Evolutionary conservation across 1,140 invertebrate genomes (phyloP).

Genomic region (Varroa destructor): DNA sequence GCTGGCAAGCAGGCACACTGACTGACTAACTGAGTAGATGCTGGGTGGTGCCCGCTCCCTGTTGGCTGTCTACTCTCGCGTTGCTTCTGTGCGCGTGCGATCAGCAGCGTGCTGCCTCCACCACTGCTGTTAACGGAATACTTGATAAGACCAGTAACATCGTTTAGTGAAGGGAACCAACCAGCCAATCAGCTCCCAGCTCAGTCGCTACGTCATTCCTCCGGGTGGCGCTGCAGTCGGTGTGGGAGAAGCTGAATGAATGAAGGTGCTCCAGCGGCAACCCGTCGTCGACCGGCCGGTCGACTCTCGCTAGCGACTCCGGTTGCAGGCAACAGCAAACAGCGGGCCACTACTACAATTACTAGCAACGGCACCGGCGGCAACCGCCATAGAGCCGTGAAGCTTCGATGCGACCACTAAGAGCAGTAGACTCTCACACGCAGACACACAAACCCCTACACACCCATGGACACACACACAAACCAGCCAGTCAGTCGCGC

Average conservation of each 20-base stretch:
- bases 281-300: too few species aligned
- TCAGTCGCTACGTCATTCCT: constrained; percentile 8
- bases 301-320: too few species aligned
- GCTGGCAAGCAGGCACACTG: not conserved
- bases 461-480: too few species aligned
- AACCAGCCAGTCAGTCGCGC: too few species aligned
- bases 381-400: too few species aligned
- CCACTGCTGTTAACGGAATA: constrained; percentile 28
- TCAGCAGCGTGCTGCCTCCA: constrained; percentile 4
- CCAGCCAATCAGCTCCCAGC: constrained; percentile 16
- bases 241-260: constrained; percentile 29
- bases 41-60: not conserved
- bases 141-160: constrained; percentile 27
- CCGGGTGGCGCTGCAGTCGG: constrained; percentile 17
- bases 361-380: too few species aligned
- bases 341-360: too few species aligned
- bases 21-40: not conserved
- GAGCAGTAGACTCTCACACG: too few species aligned
- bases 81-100: not conserved
- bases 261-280: constrained; percentile 17
- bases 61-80: not conserved
- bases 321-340: too few species aligned
- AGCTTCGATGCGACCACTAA: too few species aligned
- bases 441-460: too few species aligned
- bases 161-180: constrained; percentile 26